Conservation (phyloP, 2,113 vertebrate species). For the Heterotilapia buettikoferi region DNA sequence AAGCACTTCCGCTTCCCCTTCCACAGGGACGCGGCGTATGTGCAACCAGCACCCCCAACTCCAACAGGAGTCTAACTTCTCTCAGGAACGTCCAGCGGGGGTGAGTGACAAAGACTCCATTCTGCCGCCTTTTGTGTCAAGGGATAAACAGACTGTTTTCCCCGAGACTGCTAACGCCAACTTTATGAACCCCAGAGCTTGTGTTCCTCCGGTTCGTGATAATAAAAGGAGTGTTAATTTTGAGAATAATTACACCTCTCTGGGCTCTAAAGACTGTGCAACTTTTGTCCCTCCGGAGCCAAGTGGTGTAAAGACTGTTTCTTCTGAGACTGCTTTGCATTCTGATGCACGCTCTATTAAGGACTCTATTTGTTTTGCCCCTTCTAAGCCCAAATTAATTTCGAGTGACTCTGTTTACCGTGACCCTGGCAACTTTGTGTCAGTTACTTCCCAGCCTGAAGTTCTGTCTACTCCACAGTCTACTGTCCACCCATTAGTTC, state of each 20-base stretch:
- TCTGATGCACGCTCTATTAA: not conserved
- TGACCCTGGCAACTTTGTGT: not conserved
- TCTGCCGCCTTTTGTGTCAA: not conserved
- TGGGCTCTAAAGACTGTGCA: not conserved
- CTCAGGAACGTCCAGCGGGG: accelerated
- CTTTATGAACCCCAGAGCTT: accelerated
- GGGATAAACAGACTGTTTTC: not conserved
- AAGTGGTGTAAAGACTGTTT: not conserved
- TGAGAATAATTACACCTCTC: not conserved
- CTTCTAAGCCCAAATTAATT: not conserved
- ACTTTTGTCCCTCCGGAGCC: not conserved
- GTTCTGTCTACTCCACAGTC: not conserved
- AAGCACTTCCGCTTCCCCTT: too few species aligned
- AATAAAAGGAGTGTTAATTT: not conserved
- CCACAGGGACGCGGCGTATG: too few species aligned
- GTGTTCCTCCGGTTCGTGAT: not conserved
- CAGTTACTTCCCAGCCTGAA: not conserved
- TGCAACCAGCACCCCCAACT: too few species aligned
- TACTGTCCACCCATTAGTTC: not conserved
- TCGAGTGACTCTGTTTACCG: not conserved
- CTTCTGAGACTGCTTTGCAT: not conserved
- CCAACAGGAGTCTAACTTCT: not conserved
- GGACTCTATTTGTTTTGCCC: not conserved
- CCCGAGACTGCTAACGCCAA: not conserved
- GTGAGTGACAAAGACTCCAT: not conserved